Evolutionary conservation across 2,113 vertebrate species (phyloP).

Genomic region (Grus americana): DNA sequence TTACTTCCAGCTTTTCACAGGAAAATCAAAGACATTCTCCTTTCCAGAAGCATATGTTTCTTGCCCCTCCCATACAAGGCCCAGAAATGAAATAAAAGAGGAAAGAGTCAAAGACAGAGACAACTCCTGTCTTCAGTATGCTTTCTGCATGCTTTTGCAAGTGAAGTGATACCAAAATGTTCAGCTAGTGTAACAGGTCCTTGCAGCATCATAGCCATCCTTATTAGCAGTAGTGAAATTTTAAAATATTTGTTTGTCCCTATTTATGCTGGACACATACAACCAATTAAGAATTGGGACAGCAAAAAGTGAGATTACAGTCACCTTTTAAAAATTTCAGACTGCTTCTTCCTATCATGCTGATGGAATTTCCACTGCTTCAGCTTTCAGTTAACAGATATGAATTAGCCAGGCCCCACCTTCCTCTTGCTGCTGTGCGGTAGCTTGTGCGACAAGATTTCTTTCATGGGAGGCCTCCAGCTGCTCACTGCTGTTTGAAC

Average conservation of each 20-base stretch:
- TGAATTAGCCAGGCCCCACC: background rate
- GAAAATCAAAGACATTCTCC: background rate
- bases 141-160: background rate
- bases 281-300: background rate
- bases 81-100: background rate
- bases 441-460: background rate
- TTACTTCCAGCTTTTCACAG: background rate
- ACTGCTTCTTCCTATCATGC: background rate
- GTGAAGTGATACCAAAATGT: background rate
- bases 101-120: background rate
- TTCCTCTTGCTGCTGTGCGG: background rate
- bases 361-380: background rate
- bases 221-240: background rate
- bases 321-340: background rate
- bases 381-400: background rate
- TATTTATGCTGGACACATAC: background rate
- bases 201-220: rapidly evolving
- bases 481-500: background rate
- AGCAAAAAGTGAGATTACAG: background rate
- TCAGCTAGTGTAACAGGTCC: background rate
- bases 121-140: background rate
- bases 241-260: background rate
- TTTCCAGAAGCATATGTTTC: background rate
- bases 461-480: background rate
- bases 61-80: background rate